These are phyloP conservation scores for Bombus pyrosoma DNA, from an alignment of 1,140 invertebrate species.

Conservation along the genomic window DNA sequence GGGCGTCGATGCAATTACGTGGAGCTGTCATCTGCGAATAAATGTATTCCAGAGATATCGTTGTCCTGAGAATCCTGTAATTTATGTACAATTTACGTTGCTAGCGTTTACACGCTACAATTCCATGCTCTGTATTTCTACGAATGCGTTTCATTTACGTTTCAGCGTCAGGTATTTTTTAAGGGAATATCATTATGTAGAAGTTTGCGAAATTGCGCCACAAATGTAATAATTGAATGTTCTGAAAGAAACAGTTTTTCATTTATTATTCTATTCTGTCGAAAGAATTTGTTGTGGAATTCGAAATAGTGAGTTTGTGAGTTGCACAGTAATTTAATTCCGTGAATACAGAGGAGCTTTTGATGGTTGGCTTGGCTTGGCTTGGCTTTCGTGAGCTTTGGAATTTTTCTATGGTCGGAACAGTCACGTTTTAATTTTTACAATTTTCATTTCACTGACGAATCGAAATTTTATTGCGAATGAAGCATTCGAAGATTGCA, in stretches of 20 bases:
- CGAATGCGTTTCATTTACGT: background rate
- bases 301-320: background rate
- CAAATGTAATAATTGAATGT: background rate
- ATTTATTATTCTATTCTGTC: background rate
- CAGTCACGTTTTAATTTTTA: background rate
- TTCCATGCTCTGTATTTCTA: background rate
- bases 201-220: background rate
- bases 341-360: background rate
- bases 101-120: too few species aligned
- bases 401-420: background rate
- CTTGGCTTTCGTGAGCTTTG: background rate
- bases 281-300: background rate
- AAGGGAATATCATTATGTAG: background rate
- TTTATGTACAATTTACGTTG: conserved; percentile 16
- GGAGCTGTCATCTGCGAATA: conserved; percentile 23
- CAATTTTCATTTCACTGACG: background rate
- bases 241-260: background rate
- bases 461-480: background rate
- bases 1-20: conserved; percentile 33
- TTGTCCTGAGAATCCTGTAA: conserved; percentile 20
- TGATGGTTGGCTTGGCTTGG: background rate
- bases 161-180: background rate
- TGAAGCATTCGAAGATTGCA: too few species aligned
- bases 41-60: conserved; percentile 22
- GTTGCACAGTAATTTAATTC: background rate